These are phyloP conservation scores for Acanthurus leucopareius DNA, from an alignment of 2,797 vertebrate species.

Conservation along the genomic window DNA sequence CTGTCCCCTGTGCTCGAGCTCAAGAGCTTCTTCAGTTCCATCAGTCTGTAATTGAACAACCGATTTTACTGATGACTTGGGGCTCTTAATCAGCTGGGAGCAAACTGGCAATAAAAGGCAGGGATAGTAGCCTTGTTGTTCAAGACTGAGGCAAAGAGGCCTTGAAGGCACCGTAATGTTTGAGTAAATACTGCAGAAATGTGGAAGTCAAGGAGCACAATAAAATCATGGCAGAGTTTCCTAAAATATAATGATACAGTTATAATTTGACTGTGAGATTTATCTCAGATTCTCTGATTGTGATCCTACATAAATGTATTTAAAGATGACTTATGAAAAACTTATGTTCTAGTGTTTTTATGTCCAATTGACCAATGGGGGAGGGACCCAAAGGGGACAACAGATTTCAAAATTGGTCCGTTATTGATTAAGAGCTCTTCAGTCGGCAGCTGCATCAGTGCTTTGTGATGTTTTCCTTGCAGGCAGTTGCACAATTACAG, in stretches of 20 bases:
- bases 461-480: too few relatives aligned
- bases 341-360: too few relatives aligned
- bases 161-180: neutral
- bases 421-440: too few relatives aligned
- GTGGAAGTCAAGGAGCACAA: neutral
- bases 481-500: too few relatives aligned
- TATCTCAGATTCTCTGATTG: neutral
- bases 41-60: constrained; percentile 10
- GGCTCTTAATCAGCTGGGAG: constrained; percentile 29
- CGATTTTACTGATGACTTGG: constrained; percentile 34
- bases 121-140: constrained; percentile 10
- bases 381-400: too few relatives aligned
- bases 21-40: neutral
- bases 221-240: neutral
- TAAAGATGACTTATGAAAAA: too few relatives aligned
- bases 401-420: too few relatives aligned
- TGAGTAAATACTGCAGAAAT: neutral
- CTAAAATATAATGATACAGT: neutral
- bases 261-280: neutral
- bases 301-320: too few relatives aligned
- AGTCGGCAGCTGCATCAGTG: too few relatives aligned
- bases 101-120: neutral
- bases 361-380: too few relatives aligned
- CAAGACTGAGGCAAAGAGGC: constrained; percentile 1
- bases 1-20: neutral